These are phyloP conservation scores for Stramonita haemastoma DNA, from an alignment of 2,888 invertebrate genomes.

Conservation along the genomic window DNA sequence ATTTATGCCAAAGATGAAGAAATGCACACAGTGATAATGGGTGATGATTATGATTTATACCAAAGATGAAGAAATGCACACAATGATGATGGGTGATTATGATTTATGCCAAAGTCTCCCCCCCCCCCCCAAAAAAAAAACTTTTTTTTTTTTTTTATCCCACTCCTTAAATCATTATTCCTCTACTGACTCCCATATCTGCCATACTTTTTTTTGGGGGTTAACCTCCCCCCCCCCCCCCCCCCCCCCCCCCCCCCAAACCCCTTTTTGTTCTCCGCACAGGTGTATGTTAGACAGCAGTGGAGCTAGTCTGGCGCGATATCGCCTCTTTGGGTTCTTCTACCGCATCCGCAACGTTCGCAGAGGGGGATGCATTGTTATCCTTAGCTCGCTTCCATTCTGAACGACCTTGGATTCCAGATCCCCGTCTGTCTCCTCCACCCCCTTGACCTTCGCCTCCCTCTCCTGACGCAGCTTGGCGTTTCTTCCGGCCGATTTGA, in stretches of 20 bases:
- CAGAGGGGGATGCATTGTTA: neutral
- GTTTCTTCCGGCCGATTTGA: neutral
- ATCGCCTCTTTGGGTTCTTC: neutral
- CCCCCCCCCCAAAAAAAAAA: too few relatives aligned
- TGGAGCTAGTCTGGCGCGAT: neutral
- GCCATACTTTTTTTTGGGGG: too few relatives aligned
- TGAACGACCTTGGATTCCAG: neutral
- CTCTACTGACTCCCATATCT: too few relatives aligned
- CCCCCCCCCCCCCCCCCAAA: neutral
- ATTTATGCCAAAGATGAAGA: too few relatives aligned
- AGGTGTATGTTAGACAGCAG: neutral
- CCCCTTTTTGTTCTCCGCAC: neutral
- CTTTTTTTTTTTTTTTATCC: too few relatives aligned
- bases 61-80: too few relatives aligned
- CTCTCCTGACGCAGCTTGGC: neutral
- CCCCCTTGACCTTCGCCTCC: neutral
- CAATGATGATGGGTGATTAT: too few relatives aligned
- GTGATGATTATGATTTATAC: too few relatives aligned
- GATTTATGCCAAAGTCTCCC: too few relatives aligned
- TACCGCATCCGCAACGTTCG: neutral
- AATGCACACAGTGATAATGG: too few relatives aligned
- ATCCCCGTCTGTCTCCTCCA: neutral
- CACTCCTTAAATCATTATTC: too few relatives aligned
- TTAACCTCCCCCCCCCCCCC: neutral
- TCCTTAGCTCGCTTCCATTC: conserved; percentile 7